phyloP scores from a whole-genome alignment of 2,797 vertebrate species.

The Spondyliosoma cantharus region DNA sequence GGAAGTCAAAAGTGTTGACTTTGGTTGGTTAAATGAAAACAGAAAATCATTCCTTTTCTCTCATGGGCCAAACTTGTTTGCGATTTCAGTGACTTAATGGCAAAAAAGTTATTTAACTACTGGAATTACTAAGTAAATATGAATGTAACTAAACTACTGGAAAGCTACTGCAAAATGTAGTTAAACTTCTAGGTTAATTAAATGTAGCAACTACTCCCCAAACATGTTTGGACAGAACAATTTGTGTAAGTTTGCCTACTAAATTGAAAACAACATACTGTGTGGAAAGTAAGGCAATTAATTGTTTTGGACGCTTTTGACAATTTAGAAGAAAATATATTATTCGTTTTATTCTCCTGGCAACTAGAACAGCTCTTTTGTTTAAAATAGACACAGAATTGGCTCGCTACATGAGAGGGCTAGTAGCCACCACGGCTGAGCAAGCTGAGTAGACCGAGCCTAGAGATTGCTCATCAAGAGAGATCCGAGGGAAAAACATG shows the following conservation, averaged over 20 bases:
- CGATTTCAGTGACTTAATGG: too few species aligned
- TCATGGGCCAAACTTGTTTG: too few species aligned
- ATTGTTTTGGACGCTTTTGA: background rate
- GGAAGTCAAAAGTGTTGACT: too few species aligned
- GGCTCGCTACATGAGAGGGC: background rate
- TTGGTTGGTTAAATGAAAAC: too few species aligned
- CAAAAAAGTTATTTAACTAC: too few species aligned
- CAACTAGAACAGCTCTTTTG: background rate
- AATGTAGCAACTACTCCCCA: too few species aligned
- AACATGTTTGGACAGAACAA: background rate
- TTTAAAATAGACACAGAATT: constrained; percentile 2
- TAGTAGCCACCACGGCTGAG: background rate
- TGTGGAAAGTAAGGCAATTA: background rate
- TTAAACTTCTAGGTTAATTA: too few species aligned
- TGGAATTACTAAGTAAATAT: too few species aligned
- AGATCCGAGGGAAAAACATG: background rate
- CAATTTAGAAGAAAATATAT: background rate
- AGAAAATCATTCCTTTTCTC: too few species aligned
- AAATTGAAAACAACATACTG: background rate
- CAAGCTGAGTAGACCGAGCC: background rate
- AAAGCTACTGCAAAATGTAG: too few species aligned
- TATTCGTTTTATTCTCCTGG: constrained; percentile 4
- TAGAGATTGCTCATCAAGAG: background rate
- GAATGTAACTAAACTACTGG: too few species aligned
- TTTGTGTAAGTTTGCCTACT: background rate